phyloP scores from a whole-genome alignment of 2,888 invertebrate species.

The Anoplius nigerrimus region DNA sequence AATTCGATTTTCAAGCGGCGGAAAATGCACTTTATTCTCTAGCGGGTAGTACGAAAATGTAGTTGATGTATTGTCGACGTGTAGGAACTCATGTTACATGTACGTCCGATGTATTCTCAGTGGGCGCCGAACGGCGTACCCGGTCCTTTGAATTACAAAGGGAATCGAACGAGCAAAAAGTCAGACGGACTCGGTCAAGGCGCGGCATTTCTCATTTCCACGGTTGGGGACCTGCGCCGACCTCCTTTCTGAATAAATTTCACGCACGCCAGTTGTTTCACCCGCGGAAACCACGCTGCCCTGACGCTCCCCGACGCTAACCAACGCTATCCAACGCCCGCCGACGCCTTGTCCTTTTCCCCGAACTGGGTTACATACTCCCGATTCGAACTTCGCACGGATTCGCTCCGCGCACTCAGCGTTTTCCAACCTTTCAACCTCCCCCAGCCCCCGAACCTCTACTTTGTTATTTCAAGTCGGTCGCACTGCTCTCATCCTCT shows the following conservation, averaged over 20 bases:
- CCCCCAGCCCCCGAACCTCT: neutral
- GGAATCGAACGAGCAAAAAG: neutral
- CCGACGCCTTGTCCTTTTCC: neutral
- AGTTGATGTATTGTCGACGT: no score
- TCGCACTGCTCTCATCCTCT: neutral
- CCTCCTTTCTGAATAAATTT: constrained; percentile 1
- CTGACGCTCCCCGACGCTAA: neutral
- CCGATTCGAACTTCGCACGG: neutral
- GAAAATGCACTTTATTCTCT: no score
- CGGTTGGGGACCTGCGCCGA: no score
- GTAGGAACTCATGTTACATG: no score
- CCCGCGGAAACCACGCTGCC: neutral
- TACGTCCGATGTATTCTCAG: no score
- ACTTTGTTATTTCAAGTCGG: neutral
- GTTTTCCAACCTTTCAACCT: neutral
- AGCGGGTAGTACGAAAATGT: no score
- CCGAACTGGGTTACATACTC: no score
- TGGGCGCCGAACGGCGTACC: no score
- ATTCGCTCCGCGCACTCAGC: neutral
- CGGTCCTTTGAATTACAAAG: no score
- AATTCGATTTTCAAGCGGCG: no score
- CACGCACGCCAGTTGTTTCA: neutral
- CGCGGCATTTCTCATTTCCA: neutral
- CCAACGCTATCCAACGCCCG: neutral
- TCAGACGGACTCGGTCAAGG: neutral